Percentiles rank a stretch among this genome's conserved stretches.
Evolutionary conservation across 2,113 vertebrate genomes (phyloP).

Genomic region (Hypomesus transpacificus): DNA sequence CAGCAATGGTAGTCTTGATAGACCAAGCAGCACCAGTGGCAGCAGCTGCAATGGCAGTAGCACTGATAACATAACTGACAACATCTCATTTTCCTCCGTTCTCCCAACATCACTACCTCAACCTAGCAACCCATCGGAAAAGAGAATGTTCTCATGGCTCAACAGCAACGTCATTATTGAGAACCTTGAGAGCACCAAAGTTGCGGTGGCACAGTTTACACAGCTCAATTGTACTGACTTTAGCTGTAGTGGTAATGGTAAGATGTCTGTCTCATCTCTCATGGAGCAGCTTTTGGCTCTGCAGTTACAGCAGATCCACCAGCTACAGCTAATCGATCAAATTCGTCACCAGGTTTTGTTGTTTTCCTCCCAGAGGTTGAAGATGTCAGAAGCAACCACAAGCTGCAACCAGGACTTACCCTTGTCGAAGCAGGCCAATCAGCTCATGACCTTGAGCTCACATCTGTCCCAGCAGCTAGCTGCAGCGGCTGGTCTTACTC

Average conservation of each 20-base stretch:
- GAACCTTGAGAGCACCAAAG: constrained; percentile 85
- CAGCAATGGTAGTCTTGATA: constrained; percentile 27
- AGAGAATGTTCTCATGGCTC: constrained; percentile 76
- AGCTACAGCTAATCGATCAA: constrained; percentile 85
- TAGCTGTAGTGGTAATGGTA: constrained; percentile 53
- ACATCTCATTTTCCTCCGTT: constrained; percentile 77
- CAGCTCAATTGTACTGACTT: constrained; percentile 69
- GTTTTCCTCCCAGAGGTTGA: constrained; percentile 78
- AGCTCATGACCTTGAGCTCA: constrained; percentile 80
- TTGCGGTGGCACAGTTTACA: constrained; percentile 85
- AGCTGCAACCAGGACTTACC: constrained; percentile 72
- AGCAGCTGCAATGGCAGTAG: constrained; percentile 6
- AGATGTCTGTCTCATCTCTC: constrained; percentile 75
- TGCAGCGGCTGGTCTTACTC: constrained; percentile 81
- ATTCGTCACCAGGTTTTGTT: constrained; percentile 85
- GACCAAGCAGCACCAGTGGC: neutral
- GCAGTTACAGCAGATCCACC: constrained; percentile 85
- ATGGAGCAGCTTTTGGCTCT: constrained; percentile 83
- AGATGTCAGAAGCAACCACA: constrained; percentile 72
- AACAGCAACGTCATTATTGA: constrained; percentile 84
- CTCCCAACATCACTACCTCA: constrained; percentile 85
- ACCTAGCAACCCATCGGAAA: constrained; percentile 78
- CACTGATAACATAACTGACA: constrained; percentile 57
- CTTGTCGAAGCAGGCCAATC: constrained; percentile 61
- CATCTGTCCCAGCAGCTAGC: constrained; percentile 86